Evolutionary conservation across 1,140 invertebrate species (phyloP).

Genomic region (Aphelenchoides avenae): DNA sequence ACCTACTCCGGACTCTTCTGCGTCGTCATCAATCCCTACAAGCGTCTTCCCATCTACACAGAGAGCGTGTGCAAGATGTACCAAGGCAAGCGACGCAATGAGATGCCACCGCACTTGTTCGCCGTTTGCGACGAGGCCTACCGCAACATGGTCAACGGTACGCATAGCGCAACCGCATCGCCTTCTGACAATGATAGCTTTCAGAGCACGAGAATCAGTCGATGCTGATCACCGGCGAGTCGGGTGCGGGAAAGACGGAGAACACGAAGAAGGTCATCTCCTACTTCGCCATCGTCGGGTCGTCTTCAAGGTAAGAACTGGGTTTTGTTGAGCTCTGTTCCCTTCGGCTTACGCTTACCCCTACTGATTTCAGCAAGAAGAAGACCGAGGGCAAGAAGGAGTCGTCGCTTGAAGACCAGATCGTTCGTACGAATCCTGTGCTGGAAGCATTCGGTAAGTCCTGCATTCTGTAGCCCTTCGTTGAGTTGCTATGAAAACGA

Average conservation of each 20-base stretch:
- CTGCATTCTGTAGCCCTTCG: not conserved
- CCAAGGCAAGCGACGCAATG: constrained; percentile 96
- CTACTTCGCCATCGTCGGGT: constrained; percentile 66
- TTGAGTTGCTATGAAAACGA: not conserved
- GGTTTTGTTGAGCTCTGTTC: no score
- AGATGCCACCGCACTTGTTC: constrained; percentile 99
- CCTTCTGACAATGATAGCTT: constrained; percentile 46
- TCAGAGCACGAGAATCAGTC: constrained; percentile 89
- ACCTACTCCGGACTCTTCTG: constrained; percentile 99
- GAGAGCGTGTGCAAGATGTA: constrained; percentile 77
- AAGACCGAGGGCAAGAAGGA: constrained; percentile 21
- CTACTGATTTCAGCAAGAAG: no score
- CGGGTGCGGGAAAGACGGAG: constrained; percentile 69
- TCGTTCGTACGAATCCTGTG: constrained; percentile 97
- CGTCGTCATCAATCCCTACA: constrained; percentile 99
- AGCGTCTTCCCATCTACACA: constrained; percentile 98
- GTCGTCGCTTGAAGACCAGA: constrained; percentile 77
- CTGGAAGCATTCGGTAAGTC: constrained; percentile 88
- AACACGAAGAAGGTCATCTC: constrained; percentile 71
- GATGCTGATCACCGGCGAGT: constrained; percentile 87
- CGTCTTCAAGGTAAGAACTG: no score
- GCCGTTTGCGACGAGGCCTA: constrained; percentile 99
- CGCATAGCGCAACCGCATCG: constrained; percentile 54
- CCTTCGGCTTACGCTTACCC: no score
- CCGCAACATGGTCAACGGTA: constrained; percentile 96